These are phyloP conservation scores for Notospermus geniculatus DNA, from an alignment of 1,140 invertebrate species.

Conservation along the genomic window DNA sequence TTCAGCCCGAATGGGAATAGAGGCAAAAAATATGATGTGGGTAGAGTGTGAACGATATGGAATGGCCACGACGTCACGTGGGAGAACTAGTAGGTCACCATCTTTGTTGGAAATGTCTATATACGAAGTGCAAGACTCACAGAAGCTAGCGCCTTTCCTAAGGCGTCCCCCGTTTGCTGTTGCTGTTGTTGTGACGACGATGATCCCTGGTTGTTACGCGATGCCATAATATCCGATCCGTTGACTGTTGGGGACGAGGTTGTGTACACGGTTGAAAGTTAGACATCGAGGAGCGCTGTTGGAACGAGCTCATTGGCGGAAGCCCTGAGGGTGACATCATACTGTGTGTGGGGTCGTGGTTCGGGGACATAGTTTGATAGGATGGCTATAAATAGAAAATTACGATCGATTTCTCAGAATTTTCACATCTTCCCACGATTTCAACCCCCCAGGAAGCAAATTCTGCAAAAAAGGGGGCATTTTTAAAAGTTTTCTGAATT, in stretches of 20 bases:
- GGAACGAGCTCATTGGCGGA: conserved; percentile 91
- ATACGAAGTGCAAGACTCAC: conserved; percentile 57
- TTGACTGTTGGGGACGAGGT: conserved; percentile 43
- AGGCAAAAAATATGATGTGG: too few relatives aligned
- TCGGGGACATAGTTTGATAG: conserved; percentile 63
- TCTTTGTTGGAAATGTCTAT: too few relatives aligned
- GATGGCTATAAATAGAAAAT: conserved; percentile 2
- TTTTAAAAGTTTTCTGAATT: too few relatives aligned
- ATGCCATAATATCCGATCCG: conserved; percentile 56
- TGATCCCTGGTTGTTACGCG: conserved; percentile 52
- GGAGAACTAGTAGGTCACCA: too few relatives aligned
- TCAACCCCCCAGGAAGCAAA: too few relatives aligned
- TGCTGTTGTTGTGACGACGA: too few relatives aligned
- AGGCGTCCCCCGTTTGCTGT: conserved; percentile 66
- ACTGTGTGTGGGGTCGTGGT: conserved; percentile 58
- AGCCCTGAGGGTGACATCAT: conserved; percentile 68
- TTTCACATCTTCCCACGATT: too few relatives aligned
- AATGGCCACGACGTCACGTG: too few relatives aligned
- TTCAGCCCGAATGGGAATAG: too few relatives aligned
- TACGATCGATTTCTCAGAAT: too few relatives aligned
- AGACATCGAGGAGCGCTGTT: conserved; percentile 55
- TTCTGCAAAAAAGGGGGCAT: too few relatives aligned
- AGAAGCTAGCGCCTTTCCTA: conserved; percentile 77
- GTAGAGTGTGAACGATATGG: too few relatives aligned
- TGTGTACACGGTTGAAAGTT: conserved; percentile 35